A percentile compares a stretch with the other conserved stretches of the same genome.
Conservation (phyloP, 2,797 vertebrate species). For the Paguma larvata region DNA sequence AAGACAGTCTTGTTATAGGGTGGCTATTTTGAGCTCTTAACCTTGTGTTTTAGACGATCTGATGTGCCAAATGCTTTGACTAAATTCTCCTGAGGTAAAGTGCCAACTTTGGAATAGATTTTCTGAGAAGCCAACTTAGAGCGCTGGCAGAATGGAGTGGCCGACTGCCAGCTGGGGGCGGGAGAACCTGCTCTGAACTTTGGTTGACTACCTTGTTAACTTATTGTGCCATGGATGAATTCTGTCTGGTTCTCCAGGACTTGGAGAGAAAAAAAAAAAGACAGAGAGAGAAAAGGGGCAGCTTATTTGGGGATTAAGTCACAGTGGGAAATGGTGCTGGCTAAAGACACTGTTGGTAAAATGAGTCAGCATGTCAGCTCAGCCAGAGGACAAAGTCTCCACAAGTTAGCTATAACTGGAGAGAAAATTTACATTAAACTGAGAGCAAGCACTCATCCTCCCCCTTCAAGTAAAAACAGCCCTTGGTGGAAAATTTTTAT, state of each 20-base stretch:
- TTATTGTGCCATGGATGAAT: constrained; percentile 69
- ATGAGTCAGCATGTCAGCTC: constrained; percentile 78
- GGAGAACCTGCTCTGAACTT: constrained; percentile 74
- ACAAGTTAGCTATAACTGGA: constrained; percentile 71
- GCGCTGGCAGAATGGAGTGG: constrained; percentile 70
- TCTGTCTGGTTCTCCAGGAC: constrained; percentile 43
- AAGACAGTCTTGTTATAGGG: constrained; percentile 68
- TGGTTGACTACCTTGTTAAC: constrained; percentile 74
- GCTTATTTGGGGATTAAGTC: constrained; percentile 56
- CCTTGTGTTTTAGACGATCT: constrained; percentile 80
- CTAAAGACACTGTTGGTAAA: constrained; percentile 63
- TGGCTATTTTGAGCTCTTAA: constrained; percentile 76
- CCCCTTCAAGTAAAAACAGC: constrained; percentile 70
- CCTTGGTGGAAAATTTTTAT: constrained; percentile 49
- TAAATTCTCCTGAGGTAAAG: constrained; percentile 81
- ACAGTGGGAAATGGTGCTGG: constrained; percentile 38
- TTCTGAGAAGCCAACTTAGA: constrained; percentile 77
- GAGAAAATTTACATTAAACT: constrained; percentile 51
- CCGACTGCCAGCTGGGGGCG: constrained; percentile 68
- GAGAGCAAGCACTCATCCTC: constrained; percentile 60
- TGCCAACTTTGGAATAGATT: constrained; percentile 74
- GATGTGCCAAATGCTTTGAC: constrained; percentile 77
- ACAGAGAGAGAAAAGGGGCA: background rate
- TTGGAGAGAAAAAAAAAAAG: background rate
- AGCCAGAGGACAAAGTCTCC: constrained; percentile 73